phyloP scores from a whole-genome alignment of 1,140 invertebrate genomes.

The Caenorhabditis briggsae region DNA sequence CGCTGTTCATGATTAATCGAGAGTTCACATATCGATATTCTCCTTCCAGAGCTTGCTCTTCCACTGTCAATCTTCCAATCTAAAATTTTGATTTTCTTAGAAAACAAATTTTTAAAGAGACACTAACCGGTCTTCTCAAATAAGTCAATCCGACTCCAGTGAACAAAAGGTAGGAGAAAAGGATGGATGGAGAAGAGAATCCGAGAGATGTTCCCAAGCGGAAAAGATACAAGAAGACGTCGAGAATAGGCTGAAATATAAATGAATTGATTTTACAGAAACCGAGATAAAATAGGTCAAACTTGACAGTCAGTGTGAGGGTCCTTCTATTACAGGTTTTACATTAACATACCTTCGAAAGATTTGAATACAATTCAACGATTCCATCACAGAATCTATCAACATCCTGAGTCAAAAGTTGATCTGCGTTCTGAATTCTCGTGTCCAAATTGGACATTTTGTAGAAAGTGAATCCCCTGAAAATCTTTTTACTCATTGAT shows the following conservation, averaged over 20 bases:
- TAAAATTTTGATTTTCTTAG: conserved; percentile 81
- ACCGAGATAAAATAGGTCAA: too few relatives aligned
- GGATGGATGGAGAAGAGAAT: conserved; percentile 81
- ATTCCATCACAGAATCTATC: conserved; percentile 96
- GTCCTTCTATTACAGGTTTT: neutral
- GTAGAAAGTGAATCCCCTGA: conserved; percentile 94
- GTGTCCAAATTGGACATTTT: conserved; percentile 96
- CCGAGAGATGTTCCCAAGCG: conserved; percentile 89
- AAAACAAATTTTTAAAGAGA: conserved; percentile 80
- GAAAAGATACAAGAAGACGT: conserved; percentile 93
- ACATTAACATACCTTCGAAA: conserved; percentile 85
- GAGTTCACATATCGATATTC: conserved; percentile 97
- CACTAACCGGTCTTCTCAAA: conserved; percentile 87
- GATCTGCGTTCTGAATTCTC: conserved; percentile 94
- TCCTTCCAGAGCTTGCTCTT: conserved; percentile 95
- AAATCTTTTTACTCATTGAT: conserved; percentile 64
- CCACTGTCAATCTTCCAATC: conserved; percentile 88
- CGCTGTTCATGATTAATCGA: conserved; percentile 94
- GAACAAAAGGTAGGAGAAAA: conserved; percentile 71
- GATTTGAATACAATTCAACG: conserved; percentile 94
- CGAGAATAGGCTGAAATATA: conserved; percentile 84
- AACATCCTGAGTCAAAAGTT: conserved; percentile 93
- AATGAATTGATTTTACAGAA: neutral
- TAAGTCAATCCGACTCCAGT: conserved; percentile 75
- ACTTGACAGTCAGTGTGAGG: too few relatives aligned